Conservation (phyloP, 2,888 invertebrate genomes). For the Prenolepis imparis region DNA sequence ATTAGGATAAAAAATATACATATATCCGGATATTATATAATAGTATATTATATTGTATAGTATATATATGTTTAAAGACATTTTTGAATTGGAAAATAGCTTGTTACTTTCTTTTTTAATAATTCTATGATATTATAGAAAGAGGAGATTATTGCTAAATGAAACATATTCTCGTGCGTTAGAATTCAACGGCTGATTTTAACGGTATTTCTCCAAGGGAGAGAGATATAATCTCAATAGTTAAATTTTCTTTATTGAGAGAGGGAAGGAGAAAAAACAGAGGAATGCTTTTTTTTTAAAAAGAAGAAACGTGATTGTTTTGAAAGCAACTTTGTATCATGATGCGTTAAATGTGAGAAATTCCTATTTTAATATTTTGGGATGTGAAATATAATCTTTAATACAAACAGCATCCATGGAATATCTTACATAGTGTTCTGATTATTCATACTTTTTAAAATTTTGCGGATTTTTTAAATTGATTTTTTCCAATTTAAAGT, state of each 20-base stretch:
- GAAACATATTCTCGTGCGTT: no score
- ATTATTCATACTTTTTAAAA: neutral
- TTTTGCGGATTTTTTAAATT: neutral
- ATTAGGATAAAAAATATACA: constrained; percentile 31
- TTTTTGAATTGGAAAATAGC: no score
- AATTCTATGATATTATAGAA: no score
- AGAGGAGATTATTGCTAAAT: no score
- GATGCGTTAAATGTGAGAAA: neutral
- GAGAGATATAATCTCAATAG: no score
- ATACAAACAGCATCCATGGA: neutral
- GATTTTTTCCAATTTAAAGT: neutral
- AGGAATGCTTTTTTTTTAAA: no score
- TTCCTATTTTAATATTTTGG: neutral
- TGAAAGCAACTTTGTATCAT: neutral
- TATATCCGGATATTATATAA: no score
- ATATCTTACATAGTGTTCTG: neutral
- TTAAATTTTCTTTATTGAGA: no score
- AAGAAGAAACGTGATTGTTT: neutral
- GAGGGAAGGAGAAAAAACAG: no score
- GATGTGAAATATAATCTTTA: neutral
- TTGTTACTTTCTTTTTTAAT: no score
- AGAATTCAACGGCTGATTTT: no score
- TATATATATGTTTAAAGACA: neutral
- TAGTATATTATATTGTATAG: neutral
- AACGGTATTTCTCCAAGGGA: no score